Evolutionary conservation across 23 tunicate species (phyloP).

Genomic region (Halocynthia roretzi): DNA sequence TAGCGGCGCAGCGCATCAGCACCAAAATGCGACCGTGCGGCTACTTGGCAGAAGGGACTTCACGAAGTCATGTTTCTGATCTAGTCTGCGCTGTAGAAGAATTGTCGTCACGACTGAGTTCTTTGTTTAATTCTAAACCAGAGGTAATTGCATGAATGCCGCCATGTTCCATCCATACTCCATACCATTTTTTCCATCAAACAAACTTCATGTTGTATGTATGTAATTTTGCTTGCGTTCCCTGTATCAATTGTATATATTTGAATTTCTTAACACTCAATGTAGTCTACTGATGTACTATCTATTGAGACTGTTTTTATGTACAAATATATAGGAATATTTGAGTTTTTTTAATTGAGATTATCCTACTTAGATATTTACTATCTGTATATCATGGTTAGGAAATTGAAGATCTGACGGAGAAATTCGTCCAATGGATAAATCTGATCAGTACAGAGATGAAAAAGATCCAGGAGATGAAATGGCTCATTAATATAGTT

Average conservation of each 20-base stretch:
- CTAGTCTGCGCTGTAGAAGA: conserved; percentile 46
- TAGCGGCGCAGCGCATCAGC: conserved; percentile 51
- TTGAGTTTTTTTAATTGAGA: no score
- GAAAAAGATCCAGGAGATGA: conserved; percentile 41
- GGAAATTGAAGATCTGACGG: conserved; percentile 42
- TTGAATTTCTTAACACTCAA: no score
- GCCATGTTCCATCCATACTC: not conserved
- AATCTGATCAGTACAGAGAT: conserved; percentile 46
- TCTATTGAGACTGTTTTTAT: not conserved
- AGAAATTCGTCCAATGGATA: conserved; percentile 51
- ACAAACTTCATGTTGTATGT: not conserved
- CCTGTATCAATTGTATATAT: no score
- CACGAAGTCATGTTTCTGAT: conserved; percentile 46
- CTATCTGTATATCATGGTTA: not conserved
- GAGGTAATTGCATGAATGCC: conserved; percentile 24
- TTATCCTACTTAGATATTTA: no score
- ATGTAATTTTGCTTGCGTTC: no score
- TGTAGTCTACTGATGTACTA: no score
- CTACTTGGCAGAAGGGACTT: conserved; percentile 26
- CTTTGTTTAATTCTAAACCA: conserved; percentile 25
- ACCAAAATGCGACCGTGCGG: conserved; percentile 64
- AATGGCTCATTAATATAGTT: conserved; percentile 40
- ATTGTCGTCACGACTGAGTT: conserved; percentile 28
- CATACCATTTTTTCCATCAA: not conserved
- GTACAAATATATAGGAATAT: not conserved